These are phyloP conservation scores for Emmelina monodactyla DNA, from an alignment of 2,888 invertebrate genomes.

Conservation along the genomic window DNA sequence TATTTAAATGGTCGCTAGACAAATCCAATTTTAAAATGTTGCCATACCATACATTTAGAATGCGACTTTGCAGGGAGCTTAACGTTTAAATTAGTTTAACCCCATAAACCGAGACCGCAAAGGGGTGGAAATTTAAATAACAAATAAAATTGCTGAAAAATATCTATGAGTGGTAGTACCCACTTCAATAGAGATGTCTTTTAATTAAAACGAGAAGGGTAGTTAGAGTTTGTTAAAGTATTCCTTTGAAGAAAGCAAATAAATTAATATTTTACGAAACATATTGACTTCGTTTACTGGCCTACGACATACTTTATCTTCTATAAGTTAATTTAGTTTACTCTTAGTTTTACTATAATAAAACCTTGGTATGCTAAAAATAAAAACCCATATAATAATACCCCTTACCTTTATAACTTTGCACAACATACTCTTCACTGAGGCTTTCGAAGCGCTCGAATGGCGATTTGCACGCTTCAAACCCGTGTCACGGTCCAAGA, in stretches of 20 bases:
- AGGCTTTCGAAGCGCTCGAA: too few relatives aligned
- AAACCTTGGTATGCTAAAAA: too few relatives aligned
- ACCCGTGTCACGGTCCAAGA: constrained; percentile 33
- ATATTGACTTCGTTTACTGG: too few relatives aligned
- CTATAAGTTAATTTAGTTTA: too few relatives aligned
- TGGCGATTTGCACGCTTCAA: constrained; percentile 36
- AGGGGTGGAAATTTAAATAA: constrained; percentile 67
- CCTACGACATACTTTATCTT: too few relatives aligned
- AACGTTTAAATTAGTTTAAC: constrained; percentile 65
- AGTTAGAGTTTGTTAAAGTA: too few relatives aligned
- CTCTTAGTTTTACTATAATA: too few relatives aligned
- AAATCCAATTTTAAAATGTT: constrained; percentile 56
- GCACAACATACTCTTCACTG: too few relatives aligned
- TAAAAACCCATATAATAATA: too few relatives aligned
- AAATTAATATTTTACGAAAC: too few relatives aligned
- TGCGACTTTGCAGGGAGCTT: constrained; percentile 56
- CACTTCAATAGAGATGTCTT: constrained; percentile 60
- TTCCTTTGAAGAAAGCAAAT: too few relatives aligned
- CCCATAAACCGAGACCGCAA: constrained; percentile 52
- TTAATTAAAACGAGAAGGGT: constrained; percentile 62
- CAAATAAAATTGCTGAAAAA: constrained; percentile 67
- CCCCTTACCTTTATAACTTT: too few relatives aligned
- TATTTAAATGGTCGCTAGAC: constrained; percentile 26
- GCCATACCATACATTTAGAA: constrained; percentile 51
- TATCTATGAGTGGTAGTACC: constrained; percentile 61